Percentiles rank a stretch among this genome's conserved stretches.
Conservation (phyloP, 2,888 invertebrate genomes). For the Teleogryllus oceanicus region DNA sequence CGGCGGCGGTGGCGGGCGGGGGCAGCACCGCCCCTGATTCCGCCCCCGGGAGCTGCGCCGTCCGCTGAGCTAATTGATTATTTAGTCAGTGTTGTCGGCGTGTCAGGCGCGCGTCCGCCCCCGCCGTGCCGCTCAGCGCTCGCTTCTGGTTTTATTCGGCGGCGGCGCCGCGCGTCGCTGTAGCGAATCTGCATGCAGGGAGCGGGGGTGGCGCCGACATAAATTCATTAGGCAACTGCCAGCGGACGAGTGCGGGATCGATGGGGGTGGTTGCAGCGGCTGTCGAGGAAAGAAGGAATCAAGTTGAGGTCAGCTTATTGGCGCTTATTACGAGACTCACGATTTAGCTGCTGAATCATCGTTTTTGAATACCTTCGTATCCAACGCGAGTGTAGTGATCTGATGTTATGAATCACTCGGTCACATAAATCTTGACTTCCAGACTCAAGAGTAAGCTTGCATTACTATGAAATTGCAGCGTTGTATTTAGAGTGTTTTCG, state of each 20-base stretch:
- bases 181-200: background rate
- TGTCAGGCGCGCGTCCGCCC: background rate
- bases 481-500: too few species aligned
- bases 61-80: background rate
- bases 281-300: too few species aligned
- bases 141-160: background rate
- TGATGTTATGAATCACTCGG: too few species aligned
- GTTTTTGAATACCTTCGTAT: too few species aligned
- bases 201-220: background rate
- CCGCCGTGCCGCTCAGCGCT: too few species aligned
- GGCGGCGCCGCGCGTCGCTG: background rate
- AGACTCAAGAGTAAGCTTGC: too few species aligned
- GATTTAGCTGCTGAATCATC: too few species aligned
- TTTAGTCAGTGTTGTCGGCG: conserved; percentile 18
- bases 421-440: too few species aligned
- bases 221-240: background rate
- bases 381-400: too few species aligned
- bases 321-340: too few species aligned
- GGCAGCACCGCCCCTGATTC: background rate
- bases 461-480: too few species aligned
- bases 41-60: background rate
- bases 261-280: background rate
- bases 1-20: background rate
- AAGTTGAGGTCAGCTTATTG: too few species aligned
- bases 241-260: background rate